These are phyloP conservation scores for Brachionus asplanchnoidis DNA, from an alignment of 1,140 invertebrate species.

Conservation along the genomic window DNA sequence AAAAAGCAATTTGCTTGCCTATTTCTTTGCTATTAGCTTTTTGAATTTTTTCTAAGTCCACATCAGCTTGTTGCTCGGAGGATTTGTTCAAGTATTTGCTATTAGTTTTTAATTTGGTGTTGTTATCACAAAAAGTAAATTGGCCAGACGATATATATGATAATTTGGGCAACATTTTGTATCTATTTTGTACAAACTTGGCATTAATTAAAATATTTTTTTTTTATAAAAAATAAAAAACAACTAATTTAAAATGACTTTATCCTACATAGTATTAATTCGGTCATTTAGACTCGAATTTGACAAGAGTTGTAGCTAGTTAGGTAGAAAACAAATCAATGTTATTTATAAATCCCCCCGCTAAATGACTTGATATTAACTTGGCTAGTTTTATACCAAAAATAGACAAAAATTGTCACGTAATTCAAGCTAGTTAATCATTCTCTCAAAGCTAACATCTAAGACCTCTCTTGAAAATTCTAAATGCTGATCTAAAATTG, in stretches of 20 bases:
- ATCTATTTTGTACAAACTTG: background rate
- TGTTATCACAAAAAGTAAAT: conserved; percentile 22
- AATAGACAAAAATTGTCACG: background rate
- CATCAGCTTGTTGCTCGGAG: background rate
- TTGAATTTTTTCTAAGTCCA: background rate
- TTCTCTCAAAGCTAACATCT: background rate
- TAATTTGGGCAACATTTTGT: conserved; percentile 36
- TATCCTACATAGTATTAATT: background rate
- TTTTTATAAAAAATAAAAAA: background rate
- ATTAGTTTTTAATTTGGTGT: conserved; percentile 14
- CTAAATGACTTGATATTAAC: background rate
- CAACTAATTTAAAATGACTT: background rate
- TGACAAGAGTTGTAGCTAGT: background rate
- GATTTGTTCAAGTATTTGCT: conserved; percentile 3
- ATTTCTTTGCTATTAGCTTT: background rate
- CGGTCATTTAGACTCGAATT: background rate
- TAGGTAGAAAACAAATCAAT: background rate
- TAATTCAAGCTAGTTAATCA: background rate
- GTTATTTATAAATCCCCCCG: background rate
- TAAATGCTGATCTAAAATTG: background rate
- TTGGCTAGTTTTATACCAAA: background rate
- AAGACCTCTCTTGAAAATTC: background rate
- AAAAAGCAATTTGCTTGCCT: background rate
- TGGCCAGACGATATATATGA: conserved; percentile 37
- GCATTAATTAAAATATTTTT: background rate